Evolutionary conservation across 2,797 vertebrate genomes (phyloP).

Genomic region (Oreochromis mossambicus): DNA sequence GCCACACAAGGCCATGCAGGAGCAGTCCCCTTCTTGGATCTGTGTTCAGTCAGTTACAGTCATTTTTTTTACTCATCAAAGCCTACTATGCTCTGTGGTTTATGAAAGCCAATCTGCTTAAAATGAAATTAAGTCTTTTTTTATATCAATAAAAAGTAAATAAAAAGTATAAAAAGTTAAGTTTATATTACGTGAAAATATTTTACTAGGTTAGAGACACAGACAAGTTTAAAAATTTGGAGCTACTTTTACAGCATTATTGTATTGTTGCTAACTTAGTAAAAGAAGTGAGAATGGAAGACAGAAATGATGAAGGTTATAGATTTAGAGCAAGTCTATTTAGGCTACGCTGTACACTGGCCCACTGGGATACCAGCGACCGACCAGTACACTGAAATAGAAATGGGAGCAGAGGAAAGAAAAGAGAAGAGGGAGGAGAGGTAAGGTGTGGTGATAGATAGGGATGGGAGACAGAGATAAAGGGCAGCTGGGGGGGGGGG

Average conservation of each 20-base stretch:
- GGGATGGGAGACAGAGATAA: slow-evolving; percentile 1
- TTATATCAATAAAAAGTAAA: background rate
- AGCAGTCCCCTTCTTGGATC: background rate
- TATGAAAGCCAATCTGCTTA: background rate
- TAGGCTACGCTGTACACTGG: slow-evolving; percentile 65
- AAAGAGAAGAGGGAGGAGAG: slow-evolving; percentile 18
- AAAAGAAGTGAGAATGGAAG: slow-evolving; percentile 42
- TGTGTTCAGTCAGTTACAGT: background rate
- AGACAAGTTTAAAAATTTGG: background rate
- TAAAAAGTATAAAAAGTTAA: background rate
- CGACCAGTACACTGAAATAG: slow-evolving; percentile 76
- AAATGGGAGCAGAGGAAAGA: slow-evolving; percentile 71
- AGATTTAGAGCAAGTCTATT: slow-evolving; percentile 75
- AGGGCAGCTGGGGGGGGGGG: background rate
- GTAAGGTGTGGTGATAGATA: slow-evolving; percentile 28
- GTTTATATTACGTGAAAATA: background rate
- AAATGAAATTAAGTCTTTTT: background rate
- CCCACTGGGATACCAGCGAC: slow-evolving; percentile 64
- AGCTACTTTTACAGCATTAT: slow-evolving; percentile 35
- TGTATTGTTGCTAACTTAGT: slow-evolving; percentile 21
- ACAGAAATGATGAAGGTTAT: slow-evolving; percentile 69
- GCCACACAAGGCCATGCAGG: background rate
- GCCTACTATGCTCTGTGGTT: background rate
- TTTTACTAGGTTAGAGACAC: background rate
- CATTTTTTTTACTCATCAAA: background rate